Base-by-base conservation (phyloP, 2,888 invertebrate species). In the Molorchus minor region DNA sequence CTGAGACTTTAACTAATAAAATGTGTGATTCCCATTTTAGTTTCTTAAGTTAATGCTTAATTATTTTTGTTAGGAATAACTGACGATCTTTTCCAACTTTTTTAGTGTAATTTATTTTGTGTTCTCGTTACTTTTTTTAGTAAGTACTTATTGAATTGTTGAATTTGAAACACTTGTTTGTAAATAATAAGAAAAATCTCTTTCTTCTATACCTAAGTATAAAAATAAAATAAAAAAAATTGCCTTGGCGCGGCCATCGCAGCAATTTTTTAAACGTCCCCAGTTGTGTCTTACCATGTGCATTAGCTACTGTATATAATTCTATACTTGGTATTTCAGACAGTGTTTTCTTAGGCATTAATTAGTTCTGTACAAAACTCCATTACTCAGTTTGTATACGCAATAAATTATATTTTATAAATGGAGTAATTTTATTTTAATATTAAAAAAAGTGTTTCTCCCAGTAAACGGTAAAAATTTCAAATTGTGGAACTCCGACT, bases 1-100 rank as follows among this genome's bases (percentile, higher is more conserved):
- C 72, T 72, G 71, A 70, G 56, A 65, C 61, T 63, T 40, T 59
- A 46, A 58, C 56, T 33, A 62, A 65, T n/a, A n/a, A n/a, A n/a
- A n/a, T 61, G 46, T 59, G 61, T 65, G 62, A 65, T 65, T 61
- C 45, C 47, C 30, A 52, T 29, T 41, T 12, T 52, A 52, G 13
- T 15, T n/a, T 51, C 10, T 41, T 52, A 52, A 52, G 40, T 41
- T 19, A n/a, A 7, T 40, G 41, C 41, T 52, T 52, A 52, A 52
- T 52, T 30, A 38, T 52, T 51, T 25, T 5, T 4, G 25, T 5
- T 4, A 25, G 38, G n/a, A 52, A 13, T 41, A 52, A 52, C 41
- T 41, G 52, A 52, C 41, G 52, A 52, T 52, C 52, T 41, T 21
- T 30, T 41, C 15, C 15, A 25, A 40, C 41, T 52, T 41, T n/a